Evolutionary conservation across 2,888 invertebrate genomes (phyloP).

Genomic region (Sinhomidia bicolor): DNA sequence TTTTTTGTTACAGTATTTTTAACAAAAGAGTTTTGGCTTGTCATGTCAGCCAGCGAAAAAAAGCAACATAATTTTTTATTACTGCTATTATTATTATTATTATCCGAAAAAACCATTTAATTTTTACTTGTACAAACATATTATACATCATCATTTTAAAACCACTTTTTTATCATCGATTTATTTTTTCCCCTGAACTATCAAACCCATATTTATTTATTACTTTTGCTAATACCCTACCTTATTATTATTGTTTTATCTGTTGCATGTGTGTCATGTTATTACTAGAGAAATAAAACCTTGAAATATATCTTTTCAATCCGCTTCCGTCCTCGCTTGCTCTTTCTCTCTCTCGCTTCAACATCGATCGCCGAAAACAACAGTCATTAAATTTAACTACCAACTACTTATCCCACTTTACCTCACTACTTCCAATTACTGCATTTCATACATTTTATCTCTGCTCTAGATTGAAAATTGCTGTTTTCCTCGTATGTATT

Average conservation of each 20-base stretch:
- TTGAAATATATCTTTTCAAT: neutral
- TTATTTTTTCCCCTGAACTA: too few relatives aligned
- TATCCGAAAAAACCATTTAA: neutral
- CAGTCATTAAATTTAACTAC: neutral
- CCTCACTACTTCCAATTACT: conserved; percentile 37
- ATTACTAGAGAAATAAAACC: neutral
- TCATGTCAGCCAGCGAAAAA: too few relatives aligned
- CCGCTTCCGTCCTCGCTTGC: too few relatives aligned
- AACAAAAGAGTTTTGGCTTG: neutral
- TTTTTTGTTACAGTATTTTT: neutral
- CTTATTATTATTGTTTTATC: conserved; percentile 9
- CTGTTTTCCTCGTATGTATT: too few relatives aligned
- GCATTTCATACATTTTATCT: neutral
- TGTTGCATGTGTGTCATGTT: neutral
- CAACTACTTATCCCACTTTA: neutral
- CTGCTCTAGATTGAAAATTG: too few relatives aligned
- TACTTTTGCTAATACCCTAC: too few relatives aligned
- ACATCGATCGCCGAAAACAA: too few relatives aligned
- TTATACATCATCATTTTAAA: too few relatives aligned
- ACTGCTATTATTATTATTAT: neutral
- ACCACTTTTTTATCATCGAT: too few relatives aligned
- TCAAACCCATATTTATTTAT: too few relatives aligned
- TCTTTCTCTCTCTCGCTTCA: neutral
- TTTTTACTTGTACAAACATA: too few relatives aligned
- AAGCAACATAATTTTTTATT: too few relatives aligned